Evolutionary conservation across 1,140 invertebrate genomes (phyloP), one percentile per base, ranked within the genome.

Genomic region (Cylas formicarius): DNA sequence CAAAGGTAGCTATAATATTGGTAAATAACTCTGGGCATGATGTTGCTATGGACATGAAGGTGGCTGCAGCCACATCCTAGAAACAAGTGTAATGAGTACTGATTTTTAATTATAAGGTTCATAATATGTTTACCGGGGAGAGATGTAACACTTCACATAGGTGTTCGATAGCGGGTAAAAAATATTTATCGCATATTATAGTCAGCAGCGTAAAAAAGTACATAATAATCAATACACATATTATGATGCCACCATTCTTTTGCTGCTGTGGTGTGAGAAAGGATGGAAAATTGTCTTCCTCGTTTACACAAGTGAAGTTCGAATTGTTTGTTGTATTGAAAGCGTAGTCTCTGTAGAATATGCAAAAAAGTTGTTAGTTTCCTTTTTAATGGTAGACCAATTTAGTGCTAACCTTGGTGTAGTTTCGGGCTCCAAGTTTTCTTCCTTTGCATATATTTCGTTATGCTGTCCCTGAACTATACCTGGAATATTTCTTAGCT

Each of bases 21-120:
- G 88, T 89, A 60, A 92, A 93, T 18, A 95, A 76, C 67, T 94
- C 90, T 0, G 90, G 90, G 50, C 86, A 84, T 20, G 85, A 90
- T 8, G 88, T 91, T 0, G 88, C 90, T 0, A 87, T 84, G 0
- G 90, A 85, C 79, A 95, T 87, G 57, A 94, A 93, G 0, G 90
- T 95, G 0, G 90, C 90, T 0, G 88, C 90, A 0, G 87, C 88
- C 6, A 93, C 84, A 63, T 93, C 88, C 58, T 82, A 62, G 60
- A 48, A 63, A n/a, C n/a, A n/a, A 26, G 13, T n/a, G n/a, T n/a
- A n/a, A n/a, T n/a, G n/a, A n/a, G n/a, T n/a, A n/a, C n/a, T n/a
- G n/a, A n/a, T n/a, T n/a, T n/a, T n/a, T n/a, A n/a, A n/a, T n/a
- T n/a, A n/a, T n/a, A n/a, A n/a, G n/a, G n/a, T n/a, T 2, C 2